Base-by-base conservation (phyloP, 2,797 vertebrate genomes). In the Momotus momota region DNA sequence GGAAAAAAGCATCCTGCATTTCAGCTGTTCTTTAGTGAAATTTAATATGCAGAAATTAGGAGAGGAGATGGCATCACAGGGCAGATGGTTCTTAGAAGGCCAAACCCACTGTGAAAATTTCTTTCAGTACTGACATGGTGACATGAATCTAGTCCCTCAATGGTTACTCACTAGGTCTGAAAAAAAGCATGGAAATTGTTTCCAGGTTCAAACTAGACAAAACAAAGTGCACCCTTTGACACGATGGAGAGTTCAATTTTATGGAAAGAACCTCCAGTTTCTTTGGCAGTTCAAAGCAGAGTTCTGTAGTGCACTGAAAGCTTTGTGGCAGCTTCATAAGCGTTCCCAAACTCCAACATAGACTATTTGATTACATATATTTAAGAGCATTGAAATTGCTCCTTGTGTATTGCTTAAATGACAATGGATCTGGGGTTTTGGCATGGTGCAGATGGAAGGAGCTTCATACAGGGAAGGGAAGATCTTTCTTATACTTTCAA, bases 321-420 rank as follows among this genome's bases (percentile, higher is more conserved):
- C 27, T 90, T 77, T 92, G 91, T 90, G 81, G 75, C 89, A 91
- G 61, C 69, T 95, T 79, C 70, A 46, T 69, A 74, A 86, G 35
- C 72, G 26, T 83, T 92, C 79, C 35, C 69, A 93, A 87, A 69
- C 65, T 91, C 43, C 46, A 69, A 79, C 82, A 83, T 91, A 86
- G 29, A 83, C 5, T 31, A 55, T 95, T 92, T 88, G 79, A 81
- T 88, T 86, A 40, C 58, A 43, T 8, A 9, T 72, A 83, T 81
- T 81, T 91, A 93, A 94, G 41, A 79, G 55, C 29, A 94, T 89
- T 93, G 87, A 87, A 95, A 88, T 33, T 69, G 19, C 51, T 94
- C 49, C 58, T 91, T 92, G 27, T 48, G 5, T 81, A 51, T 58
- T 86, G 58, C 43, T 84, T 74, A 81, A 90, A 57, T 61, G 43